Conservation (phyloP, 2,888 invertebrate species). For the Pocota personata region DNA sequence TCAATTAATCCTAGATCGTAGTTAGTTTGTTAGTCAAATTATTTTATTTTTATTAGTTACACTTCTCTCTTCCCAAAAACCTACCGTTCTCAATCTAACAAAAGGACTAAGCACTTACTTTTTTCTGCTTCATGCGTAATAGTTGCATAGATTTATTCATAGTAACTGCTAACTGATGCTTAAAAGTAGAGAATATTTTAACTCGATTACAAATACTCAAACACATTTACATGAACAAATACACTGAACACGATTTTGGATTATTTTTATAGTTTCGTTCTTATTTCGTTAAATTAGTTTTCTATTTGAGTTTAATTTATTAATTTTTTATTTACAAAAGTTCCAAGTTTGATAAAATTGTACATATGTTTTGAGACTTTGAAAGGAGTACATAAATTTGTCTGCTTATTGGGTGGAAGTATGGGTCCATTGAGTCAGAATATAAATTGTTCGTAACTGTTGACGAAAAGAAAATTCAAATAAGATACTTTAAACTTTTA, state of each 20-base stretch:
- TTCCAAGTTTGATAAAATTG: neutral
- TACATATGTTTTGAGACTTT: neutral
- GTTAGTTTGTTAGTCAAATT: conserved; percentile 54
- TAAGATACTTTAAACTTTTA: no score
- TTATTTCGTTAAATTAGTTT: neutral
- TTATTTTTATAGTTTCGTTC: neutral
- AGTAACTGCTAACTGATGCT: conserved; percentile 14
- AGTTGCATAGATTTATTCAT: neutral
- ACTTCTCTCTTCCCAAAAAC: neutral
- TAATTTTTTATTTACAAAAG: neutral
- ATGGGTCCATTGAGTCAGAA: no score
- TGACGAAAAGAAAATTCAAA: no score
- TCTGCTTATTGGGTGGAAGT: no score
- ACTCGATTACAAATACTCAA: conserved; percentile 41
- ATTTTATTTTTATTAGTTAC: conserved; percentile 25
- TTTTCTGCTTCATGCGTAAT: neutral
- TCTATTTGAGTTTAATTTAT: neutral
- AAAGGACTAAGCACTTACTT: neutral
- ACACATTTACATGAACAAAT: conserved; percentile 11
- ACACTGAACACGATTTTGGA: neutral
- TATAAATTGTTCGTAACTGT: no score
- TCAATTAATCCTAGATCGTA: conserved; percentile 53
- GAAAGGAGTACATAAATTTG: no score
- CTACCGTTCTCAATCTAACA: neutral
- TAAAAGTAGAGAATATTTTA: conserved; percentile 1